Evolutionary conservation across 2,113 vertebrate species (phyloP).

Genomic region (Syngnathus scovelli): DNA sequence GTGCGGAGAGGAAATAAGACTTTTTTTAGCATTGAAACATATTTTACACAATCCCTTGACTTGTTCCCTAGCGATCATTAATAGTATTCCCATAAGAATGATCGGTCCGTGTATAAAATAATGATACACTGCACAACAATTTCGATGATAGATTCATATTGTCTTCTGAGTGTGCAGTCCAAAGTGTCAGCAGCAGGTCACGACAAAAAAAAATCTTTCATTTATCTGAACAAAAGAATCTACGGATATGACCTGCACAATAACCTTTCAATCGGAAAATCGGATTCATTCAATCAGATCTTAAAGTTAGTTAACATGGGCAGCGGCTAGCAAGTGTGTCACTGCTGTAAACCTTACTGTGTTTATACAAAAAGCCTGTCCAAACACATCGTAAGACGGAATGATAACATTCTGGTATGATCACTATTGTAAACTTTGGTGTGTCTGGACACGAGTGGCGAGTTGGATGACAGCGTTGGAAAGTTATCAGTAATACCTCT

Average conservation of each 20-base stretch:
- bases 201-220: too few relatives aligned
- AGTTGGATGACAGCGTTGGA: not conserved
- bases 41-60: too few relatives aligned
- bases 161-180: too few relatives aligned
- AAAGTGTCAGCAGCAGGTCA: too few relatives aligned
- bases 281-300: not conserved
- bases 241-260: too few relatives aligned
- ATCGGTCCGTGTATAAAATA: too few relatives aligned
- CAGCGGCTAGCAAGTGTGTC: too few relatives aligned
- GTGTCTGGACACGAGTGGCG: not conserved
- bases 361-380: not conserved
- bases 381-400: not conserved
- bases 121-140: too few relatives aligned
- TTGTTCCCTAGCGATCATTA: too few relatives aligned
- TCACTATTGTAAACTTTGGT: not conserved
- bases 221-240: too few relatives aligned
- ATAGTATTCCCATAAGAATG: not conserved
- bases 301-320: not conserved
- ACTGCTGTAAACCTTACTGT: not conserved
- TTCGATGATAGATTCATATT: too few relatives aligned
- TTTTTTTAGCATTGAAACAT: not conserved
- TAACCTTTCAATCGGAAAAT: not conserved
- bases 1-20: too few relatives aligned
- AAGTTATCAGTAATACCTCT: conserved; percentile 62
- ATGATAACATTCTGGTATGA: not conserved